Conservation (phyloP, 2,888 invertebrate species). For the Mystacides longicornis region DNA sequence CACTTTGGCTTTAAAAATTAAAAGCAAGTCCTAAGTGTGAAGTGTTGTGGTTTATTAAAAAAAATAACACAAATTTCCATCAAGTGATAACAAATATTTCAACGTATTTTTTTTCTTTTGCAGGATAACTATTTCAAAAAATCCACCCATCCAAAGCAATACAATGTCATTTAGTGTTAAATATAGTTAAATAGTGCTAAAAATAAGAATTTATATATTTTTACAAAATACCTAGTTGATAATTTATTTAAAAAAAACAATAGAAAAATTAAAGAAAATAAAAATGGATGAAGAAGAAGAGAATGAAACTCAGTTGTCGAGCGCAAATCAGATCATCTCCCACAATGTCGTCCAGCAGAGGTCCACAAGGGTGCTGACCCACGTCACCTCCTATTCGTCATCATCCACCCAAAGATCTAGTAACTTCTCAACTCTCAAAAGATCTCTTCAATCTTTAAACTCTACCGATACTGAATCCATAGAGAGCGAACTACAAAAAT, state of each 20-base stretch:
- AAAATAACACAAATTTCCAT: conserved; percentile 16
- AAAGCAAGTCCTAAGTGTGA: no score
- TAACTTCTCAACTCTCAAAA: conserved; percentile 21
- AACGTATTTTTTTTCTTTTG: conserved; percentile 17
- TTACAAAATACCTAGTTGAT: neutral
- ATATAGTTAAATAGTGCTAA: neutral
- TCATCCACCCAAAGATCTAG: conserved; percentile 19
- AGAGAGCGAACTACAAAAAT: conserved; percentile 13
- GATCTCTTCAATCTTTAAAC: conserved; percentile 24
- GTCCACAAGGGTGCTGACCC: conserved; percentile 22
- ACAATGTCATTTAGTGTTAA: conserved; percentile 7
- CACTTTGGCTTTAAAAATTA: no score
- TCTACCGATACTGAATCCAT: conserved; percentile 15
- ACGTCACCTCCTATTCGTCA: conserved; percentile 25
- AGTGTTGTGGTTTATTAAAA: conserved; percentile 18
- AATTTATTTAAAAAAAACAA: no score
- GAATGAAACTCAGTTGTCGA: conserved; percentile 22
- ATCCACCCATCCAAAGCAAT: conserved; percentile 13
- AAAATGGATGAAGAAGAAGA: conserved; percentile 29
- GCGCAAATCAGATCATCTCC: conserved; percentile 23
- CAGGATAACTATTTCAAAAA: conserved; percentile 15
- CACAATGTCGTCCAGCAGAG: conserved; percentile 25
- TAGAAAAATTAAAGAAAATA: conserved; percentile 4
- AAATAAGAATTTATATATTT: conserved; percentile 1
- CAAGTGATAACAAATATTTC: neutral